A percentile compares a stretch with the other conserved stretches of the same genome.
Evolutionary conservation across 2,797 vertebrate species (phyloP).

Genomic region (Momotus momota): DNA sequence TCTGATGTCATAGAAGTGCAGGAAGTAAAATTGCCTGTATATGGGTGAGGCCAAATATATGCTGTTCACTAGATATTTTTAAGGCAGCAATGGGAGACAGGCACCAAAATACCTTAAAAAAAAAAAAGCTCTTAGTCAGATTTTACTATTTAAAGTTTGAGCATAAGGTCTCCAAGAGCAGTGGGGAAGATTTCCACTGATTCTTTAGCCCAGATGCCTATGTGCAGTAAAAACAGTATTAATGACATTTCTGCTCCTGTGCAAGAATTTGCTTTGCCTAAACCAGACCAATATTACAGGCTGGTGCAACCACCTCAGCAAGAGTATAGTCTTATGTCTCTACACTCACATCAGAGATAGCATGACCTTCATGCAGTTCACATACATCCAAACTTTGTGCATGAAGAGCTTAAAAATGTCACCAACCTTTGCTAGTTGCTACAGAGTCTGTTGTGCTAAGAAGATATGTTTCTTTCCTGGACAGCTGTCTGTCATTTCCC

Average conservation of each 20-base stretch:
- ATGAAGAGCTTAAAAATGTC: not conserved
- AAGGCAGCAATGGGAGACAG: not conserved
- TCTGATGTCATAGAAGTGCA: not conserved
- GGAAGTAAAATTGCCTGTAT: conserved; percentile 17
- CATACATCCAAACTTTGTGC: not conserved
- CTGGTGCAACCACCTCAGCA: not conserved
- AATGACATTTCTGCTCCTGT: not conserved
- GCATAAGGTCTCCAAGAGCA: not conserved
- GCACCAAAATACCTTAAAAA: not conserved
- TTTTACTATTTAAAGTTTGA: not conserved
- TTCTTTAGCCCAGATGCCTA: not conserved
- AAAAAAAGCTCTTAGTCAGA: not conserved
- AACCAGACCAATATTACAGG: not conserved
- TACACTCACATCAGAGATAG: not conserved
- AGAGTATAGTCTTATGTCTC: not conserved
- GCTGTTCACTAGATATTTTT: not conserved
- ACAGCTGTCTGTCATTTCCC: not conserved
- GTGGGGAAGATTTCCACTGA: not conserved
- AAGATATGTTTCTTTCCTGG: not conserved
- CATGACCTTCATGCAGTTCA: not conserved
- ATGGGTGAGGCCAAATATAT: not conserved
- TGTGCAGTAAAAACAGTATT: not conserved
- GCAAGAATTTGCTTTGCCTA: not conserved
- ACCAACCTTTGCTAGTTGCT: not conserved
- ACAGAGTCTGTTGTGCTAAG: not conserved